Base-by-base conservation (phyloP, 2,888 invertebrate species). In the Drosophila austrosaltans region DNA sequence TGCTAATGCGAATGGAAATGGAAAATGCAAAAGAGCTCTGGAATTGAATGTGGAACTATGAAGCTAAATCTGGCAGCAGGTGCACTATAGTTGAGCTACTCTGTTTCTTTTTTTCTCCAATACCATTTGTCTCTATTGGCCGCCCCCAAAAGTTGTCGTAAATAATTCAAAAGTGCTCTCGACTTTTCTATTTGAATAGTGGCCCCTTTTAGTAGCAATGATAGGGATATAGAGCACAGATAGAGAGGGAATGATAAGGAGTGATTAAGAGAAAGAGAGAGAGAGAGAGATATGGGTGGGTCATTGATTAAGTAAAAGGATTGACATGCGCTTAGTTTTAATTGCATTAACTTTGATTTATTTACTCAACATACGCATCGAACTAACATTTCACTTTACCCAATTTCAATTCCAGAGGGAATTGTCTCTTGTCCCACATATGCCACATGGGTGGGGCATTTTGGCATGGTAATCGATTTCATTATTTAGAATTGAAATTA, bases 291-390 rank as follows among this genome's bases (percentile, higher is more conserved):
- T 1, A 36, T 7, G 8, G 39, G 22, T 10, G 1, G 53, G 60
- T 59, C 56, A 36, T 36, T 56, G 42, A 44, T 48, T 48, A 48
- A 48, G 48, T 48, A 48, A 65, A 58, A 70, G 59, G 64, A 72
- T 71, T 76, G 82, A 72, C 69, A 70, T 67, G 70, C 76, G 79
- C 79, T 81, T 76, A 76, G 71, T 53, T 76, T 66, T 78, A 84
- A 81, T 81, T 84, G 81, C 73, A 84, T 81, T 84, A 81, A 63
- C 82, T 76, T 58, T 76, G 80, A 81, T 81, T 80, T 83, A 78
- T 81, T 79, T 78, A 65, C 69, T 53, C 40, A 56, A 56, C 60
- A 59, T 69, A 79, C 74, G 70, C 77, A 64, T 32, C 56, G 66
- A 53, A 8, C 36, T 8, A 36, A 36, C 36, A 39, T 16, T 32